Base-by-base conservation (phyloP, 1,140 invertebrate genomes). In the Bombus soroeensis region DNA sequence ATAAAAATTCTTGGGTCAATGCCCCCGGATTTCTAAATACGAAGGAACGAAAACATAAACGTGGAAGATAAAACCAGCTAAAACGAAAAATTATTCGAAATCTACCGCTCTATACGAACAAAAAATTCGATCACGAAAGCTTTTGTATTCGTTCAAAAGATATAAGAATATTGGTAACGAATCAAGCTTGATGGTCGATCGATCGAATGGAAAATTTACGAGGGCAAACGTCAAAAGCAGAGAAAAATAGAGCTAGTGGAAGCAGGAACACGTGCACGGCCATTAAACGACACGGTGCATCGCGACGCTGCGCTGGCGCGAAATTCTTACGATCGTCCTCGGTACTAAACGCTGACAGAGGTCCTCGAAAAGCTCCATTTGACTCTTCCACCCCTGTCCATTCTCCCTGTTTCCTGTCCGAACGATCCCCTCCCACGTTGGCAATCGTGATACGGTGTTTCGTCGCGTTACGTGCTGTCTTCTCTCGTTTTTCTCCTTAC, bases 291-390 rank as follows among this genome's bases (percentile, higher is more conserved):
- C 18, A 53, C 87, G 86, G 70, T 76, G 53, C 57, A 76, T 68
- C 73, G 81, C 77, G 76, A 62, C 47, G 47, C 47, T 53, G 18
- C 47, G 47, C 47, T 53, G 71, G 71, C 80, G 81, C 64, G 77
- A 86, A 70, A 82, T 78, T 57, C 87, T 88, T 88, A 89, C 83
- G 73, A 76, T 62, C 74, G 68, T 37, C 74, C 64, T 53, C 59
- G 76, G 88, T 53, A 66, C 43, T 80, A 80, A 89, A 89, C 87
- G 88, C 88, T 89, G 88, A 89, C 88, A 86, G 88, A 89, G 83
- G 83, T 89, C 71, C 83, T 89, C 70, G 68, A 82, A 80, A 89
- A 86, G 71, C 80, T 76, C 78, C 47, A 73, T 73, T 81, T 80
- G 76, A 64, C 64, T 83, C 81, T 43, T 25, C 59, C 59, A 25